Evolutionary conservation across 2,888 invertebrate species (phyloP), one percentile per base, ranked within the genome.

Genomic region (Thymelicus sylvestris): DNA sequence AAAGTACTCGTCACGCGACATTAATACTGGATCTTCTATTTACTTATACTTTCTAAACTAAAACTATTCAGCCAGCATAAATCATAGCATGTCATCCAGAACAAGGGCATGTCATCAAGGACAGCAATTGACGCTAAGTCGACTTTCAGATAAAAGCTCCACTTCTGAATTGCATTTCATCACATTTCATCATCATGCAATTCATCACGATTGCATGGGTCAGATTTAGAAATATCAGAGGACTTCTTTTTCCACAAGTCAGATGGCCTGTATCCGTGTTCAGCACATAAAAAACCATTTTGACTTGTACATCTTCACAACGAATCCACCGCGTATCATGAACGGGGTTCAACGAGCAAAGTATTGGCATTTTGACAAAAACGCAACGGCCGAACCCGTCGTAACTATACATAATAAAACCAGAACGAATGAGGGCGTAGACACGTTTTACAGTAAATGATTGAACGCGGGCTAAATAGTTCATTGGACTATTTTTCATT

Each of bases 281-380:
- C 55, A 5, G 12, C 24, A 5, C 7, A 24, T 2, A 24, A 55
- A 55, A 52, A 15, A 19, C 0, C 15, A 44, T 44, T 55, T 24
- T 55, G 62, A 63, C 50, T 6, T 59, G 19, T 50, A 52, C 39
- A 52, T 50, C 8, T 31, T 31, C 24, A 59, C 47, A 48, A 50
- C 59, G 50, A 48, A 48, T 69, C n/a, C 61, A 31, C 69, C 62
- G 68, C 55, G 41, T 70, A 64, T 70, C 69, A 70, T 70, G 69
- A 70, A 70, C 64, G 44, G 73, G 59, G 81, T 82, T 82, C 79
- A 81, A 81, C 83, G 79, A 78, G 78, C 79, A 83, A 81, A 78
- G 80, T 83, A 86, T 90, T 92, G 92, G 91, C 91, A 90, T 80
- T 82, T 81, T 90, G 89, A 83, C 92, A 92, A 91, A 91, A 89